Base-by-base conservation (phyloP, 2,797 vertebrate species). In the Paguma larvata region DNA sequence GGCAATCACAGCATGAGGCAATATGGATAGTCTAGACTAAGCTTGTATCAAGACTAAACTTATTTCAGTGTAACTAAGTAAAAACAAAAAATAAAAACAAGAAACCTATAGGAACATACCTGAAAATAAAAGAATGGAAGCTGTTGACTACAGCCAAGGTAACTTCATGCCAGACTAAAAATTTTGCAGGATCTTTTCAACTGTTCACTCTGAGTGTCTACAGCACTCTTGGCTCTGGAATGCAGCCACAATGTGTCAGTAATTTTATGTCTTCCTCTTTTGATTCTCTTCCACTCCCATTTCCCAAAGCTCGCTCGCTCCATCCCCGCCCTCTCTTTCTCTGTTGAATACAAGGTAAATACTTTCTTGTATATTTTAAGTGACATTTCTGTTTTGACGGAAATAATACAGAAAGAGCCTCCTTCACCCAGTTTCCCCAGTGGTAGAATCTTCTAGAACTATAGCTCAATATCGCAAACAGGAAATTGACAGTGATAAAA, bases 291-390 rank as follows among this genome's bases (percentile, higher is more conserved):
- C n/a, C 63, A 30, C 3, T 92, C 32, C 9, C 19, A 86, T 32
- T 73, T 82, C 30, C 51, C 18, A 89, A 92, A 93, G 27, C 1
- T 11, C 13, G 9, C 19, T 62, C 18, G 15, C 16, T 53, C 15
- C 51, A 16, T 16, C 51, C 51, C 15, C 5, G 15, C 51, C 70
- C 32, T 75, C 32, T 56, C 32, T 65, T 32, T 79, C n/a, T 91
- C 41, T 63, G 51, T 77, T n/a, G 80, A 95, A 75, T 70, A n/a
- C 44, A 92, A 92, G 18, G 62, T 46, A 85, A 63, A 63, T 7
- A 30, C 85, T 91, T 63, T 25, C 72, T 89, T 87, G 8, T 56
- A 62, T 94, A 65, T 89, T 77, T 72, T 48, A 92, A 78, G 9
- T 32, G 62, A 79, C 62, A 6, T 11, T 88, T 78, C 70, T 34